phyloP scores from a whole-genome alignment of 1,140 invertebrate genomes.

The Archegozetes longisetosus region DNA sequence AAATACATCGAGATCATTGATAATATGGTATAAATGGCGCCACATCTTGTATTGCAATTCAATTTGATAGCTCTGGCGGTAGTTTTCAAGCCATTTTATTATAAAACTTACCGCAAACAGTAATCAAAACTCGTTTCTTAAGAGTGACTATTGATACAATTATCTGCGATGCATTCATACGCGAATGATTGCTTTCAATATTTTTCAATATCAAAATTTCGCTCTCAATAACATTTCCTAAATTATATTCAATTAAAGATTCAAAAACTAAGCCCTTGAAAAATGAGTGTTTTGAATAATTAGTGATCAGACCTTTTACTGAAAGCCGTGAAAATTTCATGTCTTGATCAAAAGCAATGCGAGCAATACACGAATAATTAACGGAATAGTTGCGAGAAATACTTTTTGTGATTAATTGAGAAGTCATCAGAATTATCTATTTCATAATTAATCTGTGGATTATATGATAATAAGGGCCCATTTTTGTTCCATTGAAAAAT shows the following conservation, averaged over 20 bases:
- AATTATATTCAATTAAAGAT: no score
- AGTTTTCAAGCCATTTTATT: no score
- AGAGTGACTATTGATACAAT: slow-evolving; percentile 15
- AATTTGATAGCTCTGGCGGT: no score
- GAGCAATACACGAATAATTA: slow-evolving; percentile 4
- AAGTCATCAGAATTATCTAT: no score
- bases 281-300: slow-evolving; percentile 1
- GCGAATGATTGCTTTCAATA: slow-evolving; percentile 1
- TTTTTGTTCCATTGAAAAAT: slow-evolving; percentile 4
- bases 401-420: not conserved
- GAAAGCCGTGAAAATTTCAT: not conserved
- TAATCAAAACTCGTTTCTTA: slow-evolving; percentile 6
- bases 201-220: no score
- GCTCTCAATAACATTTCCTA: no score
- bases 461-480: not conserved
- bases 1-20: no score
- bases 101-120: slow-evolving; percentile 17
- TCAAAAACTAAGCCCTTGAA: slow-evolving; percentile 5
- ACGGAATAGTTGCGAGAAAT: not conserved
- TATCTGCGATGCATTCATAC: slow-evolving; percentile 10
- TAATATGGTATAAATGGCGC: no score
- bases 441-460: no score
- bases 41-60: no score
- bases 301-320: slow-evolving; percentile 9
- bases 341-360: not conserved